phyloP scores from a whole-genome alignment of 2,797 vertebrate genomes.

The Percopsis omiscomaycus region DNA sequence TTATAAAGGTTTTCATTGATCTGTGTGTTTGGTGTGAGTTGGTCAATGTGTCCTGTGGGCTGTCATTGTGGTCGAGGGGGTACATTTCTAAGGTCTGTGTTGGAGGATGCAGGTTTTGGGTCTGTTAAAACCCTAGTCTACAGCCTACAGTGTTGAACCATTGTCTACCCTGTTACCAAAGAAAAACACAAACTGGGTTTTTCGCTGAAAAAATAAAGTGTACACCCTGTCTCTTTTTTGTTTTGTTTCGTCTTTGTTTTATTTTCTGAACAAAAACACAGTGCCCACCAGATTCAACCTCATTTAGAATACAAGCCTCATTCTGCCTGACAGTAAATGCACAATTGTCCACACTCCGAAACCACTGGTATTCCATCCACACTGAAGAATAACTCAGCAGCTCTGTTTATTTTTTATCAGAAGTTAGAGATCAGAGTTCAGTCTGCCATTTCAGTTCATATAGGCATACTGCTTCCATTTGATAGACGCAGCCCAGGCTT shows the following conservation, averaged over 20 bases:
- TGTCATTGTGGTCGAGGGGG: background rate
- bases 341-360: slow-evolving; percentile 29
- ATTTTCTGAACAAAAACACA: slow-evolving; percentile 17
- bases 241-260: slow-evolving; percentile 4
- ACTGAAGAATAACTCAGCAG: slow-evolving; percentile 7
- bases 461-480: slow-evolving; percentile 17
- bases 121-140: slow-evolving; percentile 43
- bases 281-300: background rate
- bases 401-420: slow-evolving; percentile 23
- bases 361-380: slow-evolving; percentile 16
- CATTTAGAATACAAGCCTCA: no score
- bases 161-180: no score
- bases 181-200: slow-evolving; percentile 43
- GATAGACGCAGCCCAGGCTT: background rate
- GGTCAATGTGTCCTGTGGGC: slow-evolving; percentile 8
- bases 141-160: no score
- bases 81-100: slow-evolving; percentile 25
- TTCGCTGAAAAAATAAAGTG: slow-evolving; percentile 37
- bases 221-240: slow-evolving; percentile 9
- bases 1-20: slow-evolving; percentile 16
- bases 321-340: no score
- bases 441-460: slow-evolving; percentile 22
- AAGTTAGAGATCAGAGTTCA: slow-evolving; percentile 13
- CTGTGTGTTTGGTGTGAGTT: slow-evolving; percentile 8
- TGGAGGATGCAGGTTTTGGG: slow-evolving; percentile 25